Conservation (phyloP, 2,888 invertebrate genomes). For the Brachypterus glaber region DNA sequence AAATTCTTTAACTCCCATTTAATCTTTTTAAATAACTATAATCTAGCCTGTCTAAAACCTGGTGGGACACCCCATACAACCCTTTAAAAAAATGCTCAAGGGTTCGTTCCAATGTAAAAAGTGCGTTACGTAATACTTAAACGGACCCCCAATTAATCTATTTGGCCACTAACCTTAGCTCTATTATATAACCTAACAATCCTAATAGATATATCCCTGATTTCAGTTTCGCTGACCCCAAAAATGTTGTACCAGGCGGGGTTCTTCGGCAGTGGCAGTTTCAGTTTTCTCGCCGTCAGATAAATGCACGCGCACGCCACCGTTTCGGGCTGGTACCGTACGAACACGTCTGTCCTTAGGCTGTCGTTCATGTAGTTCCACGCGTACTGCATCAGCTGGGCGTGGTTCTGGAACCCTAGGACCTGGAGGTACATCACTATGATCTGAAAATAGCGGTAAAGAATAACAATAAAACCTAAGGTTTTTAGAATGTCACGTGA, state of each 20-base stretch:
- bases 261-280: constrained; percentile 73
- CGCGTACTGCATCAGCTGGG: constrained; percentile 85
- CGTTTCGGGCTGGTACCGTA: constrained; percentile 91
- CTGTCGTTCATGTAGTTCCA: constrained; percentile 99
- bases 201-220: constrained; percentile 71
- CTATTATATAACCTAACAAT: constrained; percentile 79
- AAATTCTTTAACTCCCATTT: too few species aligned
- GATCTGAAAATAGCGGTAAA: constrained; percentile 42
- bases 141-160: too few species aligned
- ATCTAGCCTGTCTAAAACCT: too few species aligned
- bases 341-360: constrained; percentile 90
- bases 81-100: too few species aligned
- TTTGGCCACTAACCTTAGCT: constrained; percentile 57
- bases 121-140: too few species aligned
- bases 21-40: too few species aligned
- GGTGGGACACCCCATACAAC: too few species aligned
- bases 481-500: too few species aligned
- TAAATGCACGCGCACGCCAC: constrained; percentile 99
- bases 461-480: too few species aligned
- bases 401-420: constrained; percentile 78
- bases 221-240: constrained; percentile 71
- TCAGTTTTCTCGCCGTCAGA: constrained; percentile 80
- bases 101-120: too few species aligned
- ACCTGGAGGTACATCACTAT: constrained; percentile 94
- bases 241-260: constrained; percentile 89